Evolutionary conservation across 1,140 invertebrate species (phyloP).

Genomic region (Papilio polytes): DNA sequence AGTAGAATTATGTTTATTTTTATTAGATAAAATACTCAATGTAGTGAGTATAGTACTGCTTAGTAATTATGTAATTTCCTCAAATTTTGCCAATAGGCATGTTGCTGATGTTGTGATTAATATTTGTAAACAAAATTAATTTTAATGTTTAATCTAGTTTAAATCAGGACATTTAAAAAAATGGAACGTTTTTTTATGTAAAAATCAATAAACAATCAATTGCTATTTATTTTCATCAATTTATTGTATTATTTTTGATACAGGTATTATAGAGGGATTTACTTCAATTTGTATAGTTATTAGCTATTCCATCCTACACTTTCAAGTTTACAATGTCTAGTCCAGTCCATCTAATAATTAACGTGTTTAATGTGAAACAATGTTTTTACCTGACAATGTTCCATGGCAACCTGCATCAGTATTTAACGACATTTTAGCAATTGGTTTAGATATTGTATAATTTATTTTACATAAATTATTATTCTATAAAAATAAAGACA

Average conservation of each 20-base stretch:
- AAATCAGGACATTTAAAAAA: background rate
- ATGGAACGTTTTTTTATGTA: background rate
- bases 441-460: background rate
- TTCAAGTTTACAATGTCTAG: constrained; percentile 16
- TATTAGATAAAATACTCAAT: constrained; percentile 24
- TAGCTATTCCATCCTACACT: background rate
- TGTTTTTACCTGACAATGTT: background rate
- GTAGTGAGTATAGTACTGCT: constrained; percentile 21
- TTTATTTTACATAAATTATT: background rate
- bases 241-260: background rate
- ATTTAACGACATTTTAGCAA: constrained; percentile 20
- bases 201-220: background rate
- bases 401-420: background rate
- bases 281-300: background rate
- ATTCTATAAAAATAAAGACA: constrained; percentile 13
- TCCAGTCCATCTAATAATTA: constrained; percentile 2
- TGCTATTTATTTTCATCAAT: background rate
- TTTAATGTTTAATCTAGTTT: background rate
- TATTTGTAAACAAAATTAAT: background rate
- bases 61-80: background rate
- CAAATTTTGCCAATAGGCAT: background rate
- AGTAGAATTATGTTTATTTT: constrained; percentile 28
- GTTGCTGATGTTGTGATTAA: constrained; percentile 1
- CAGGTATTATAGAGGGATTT: background rate
- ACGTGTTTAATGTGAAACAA: background rate